phyloP scores from a whole-genome alignment of 2,113 vertebrate species.

The Gila orcuttii region DNA sequence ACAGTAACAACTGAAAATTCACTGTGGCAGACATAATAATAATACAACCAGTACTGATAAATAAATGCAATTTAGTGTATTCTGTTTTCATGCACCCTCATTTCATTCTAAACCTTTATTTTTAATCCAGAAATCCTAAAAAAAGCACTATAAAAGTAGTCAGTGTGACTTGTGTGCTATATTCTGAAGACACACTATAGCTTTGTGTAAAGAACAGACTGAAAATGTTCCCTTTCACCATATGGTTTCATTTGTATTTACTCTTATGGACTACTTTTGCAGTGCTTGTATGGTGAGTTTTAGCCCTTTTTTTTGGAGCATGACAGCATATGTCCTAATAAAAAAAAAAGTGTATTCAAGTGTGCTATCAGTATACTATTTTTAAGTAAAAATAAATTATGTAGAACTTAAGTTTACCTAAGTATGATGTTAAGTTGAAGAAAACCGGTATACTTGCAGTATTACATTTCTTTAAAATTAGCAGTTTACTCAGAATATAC shows the following conservation, averaged over 20 bases:
- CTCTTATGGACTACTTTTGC: neutral
- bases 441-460: neutral
- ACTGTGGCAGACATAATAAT: constrained; percentile 27
- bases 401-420: neutral
- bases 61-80: neutral
- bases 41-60: neutral
- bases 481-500: neutral
- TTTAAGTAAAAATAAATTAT: neutral
- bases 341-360: neutral
- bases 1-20: constrained; percentile 25
- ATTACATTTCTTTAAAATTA: neutral
- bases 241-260: neutral
- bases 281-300: neutral
- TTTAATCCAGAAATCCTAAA: neutral
- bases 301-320: neutral
- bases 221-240: neutral
- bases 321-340: neutral
- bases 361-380: neutral
- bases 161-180: neutral
- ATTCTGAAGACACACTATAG: neutral
- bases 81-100: neutral
- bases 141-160: neutral
- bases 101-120: neutral
- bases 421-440: neutral
- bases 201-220: neutral